phyloP scores from a whole-genome alignment of 2,888 invertebrate species.

The Drosophila niveifrons region DNA sequence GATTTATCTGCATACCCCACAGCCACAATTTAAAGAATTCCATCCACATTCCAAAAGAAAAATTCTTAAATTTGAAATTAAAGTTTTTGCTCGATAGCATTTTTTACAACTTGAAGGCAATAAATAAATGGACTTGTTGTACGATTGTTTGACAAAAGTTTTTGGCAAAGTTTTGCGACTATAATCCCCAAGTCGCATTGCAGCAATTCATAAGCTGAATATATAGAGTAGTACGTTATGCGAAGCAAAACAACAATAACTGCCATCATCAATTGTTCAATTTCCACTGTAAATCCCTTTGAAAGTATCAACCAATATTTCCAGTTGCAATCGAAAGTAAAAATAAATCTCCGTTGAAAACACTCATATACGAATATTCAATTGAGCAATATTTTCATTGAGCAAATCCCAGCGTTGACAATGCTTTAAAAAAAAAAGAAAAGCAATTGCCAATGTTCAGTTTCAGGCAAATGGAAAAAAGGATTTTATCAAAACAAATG shows the following conservation, averaged over 20 bases:
- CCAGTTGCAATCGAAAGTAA: conserved; percentile 15
- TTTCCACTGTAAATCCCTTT: conserved; percentile 14
- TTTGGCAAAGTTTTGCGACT: conserved; percentile 2
- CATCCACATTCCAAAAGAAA: neutral
- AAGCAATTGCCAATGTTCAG: conserved; percentile 1
- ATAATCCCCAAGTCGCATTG: conserved; percentile 3
- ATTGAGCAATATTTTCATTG: conserved; percentile 22
- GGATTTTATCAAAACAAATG: conserved; percentile 5
- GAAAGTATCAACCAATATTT: conserved; percentile 15
- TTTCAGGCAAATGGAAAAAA: conserved; percentile 3
- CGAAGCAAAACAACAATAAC: neutral
- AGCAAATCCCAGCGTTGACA: conserved; percentile 40
- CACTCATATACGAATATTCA: conserved; percentile 4
- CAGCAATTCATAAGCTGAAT: conserved; percentile 11
- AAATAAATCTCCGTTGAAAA: conserved; percentile 2
- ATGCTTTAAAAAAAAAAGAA: conserved; percentile 17
- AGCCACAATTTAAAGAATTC: neutral
- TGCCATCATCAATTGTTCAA: conserved; percentile 18
- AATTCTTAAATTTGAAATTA: neutral
- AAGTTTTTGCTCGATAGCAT: neutral
- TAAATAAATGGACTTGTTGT: conserved; percentile 1
- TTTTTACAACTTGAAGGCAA: neutral
- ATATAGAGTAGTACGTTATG: neutral
- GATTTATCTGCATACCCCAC: conserved; percentile 21
- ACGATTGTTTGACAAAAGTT: neutral